Evolutionary conservation across 2,113 vertebrate genomes (phyloP).

Genomic region (Odocoileus hemionus): DNA sequence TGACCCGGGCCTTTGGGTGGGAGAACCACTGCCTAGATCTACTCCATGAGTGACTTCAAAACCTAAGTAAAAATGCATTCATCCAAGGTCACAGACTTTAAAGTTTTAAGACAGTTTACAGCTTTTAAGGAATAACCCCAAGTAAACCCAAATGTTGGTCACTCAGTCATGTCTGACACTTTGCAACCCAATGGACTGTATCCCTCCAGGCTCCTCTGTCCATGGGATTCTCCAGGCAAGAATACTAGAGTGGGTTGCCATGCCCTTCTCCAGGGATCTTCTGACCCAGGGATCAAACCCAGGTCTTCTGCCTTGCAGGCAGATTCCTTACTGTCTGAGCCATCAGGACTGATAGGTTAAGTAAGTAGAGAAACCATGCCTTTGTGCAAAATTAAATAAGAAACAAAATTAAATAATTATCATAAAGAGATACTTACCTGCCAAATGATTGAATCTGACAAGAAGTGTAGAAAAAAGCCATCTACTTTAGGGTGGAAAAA

Average conservation of each 20-base stretch:
- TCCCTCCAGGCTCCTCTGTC: background rate
- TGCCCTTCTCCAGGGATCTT: background rate
- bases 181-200: background rate
- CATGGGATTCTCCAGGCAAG: background rate
- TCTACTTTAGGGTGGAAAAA: background rate
- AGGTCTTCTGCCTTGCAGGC: background rate
- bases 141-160: background rate
- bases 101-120: background rate
- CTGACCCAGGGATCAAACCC: background rate
- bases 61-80: background rate
- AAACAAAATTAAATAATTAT: background rate
- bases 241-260: background rate
- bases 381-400: background rate
- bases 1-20: background rate
- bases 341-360: background rate
- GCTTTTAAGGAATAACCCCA: background rate
- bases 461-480: background rate
- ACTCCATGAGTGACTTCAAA: accelerated
- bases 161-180: background rate
- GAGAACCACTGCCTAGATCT: background rate
- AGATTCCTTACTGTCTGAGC: background rate
- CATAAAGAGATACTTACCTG: background rate
- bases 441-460: background rate
- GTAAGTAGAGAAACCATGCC: background rate
- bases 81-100: background rate